Evolutionary conservation across 2,888 invertebrate genomes (phyloP).

Genomic region (Hirudinaria manillensis): DNA sequence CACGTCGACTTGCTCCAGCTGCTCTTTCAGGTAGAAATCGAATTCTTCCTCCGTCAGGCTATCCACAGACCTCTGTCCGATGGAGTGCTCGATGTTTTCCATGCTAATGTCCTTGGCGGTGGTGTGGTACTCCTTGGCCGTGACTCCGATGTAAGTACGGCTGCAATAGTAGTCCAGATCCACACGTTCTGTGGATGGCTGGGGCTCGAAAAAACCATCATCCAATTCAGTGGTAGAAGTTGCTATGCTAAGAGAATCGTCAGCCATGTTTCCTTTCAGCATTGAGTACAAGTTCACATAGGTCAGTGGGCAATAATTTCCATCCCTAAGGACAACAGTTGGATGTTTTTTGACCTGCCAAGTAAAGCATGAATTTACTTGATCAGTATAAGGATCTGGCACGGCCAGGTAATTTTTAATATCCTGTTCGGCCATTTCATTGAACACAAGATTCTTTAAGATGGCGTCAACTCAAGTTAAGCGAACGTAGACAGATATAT

Average conservation of each 20-base stretch:
- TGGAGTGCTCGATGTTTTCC: background rate
- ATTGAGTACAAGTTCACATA: background rate
- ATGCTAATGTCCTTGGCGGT: conserved; percentile 18
- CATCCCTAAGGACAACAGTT: background rate
- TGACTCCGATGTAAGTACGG: background rate
- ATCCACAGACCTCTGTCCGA: background rate
- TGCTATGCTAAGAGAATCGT: background rate
- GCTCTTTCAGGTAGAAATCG: background rate
- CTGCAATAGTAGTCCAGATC: background rate
- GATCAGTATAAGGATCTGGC: background rate
- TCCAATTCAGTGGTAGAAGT: background rate
- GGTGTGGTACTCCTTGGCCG: conserved; percentile 16
- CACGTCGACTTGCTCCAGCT: background rate
- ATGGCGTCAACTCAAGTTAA: too few species aligned
- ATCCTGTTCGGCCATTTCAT: too few species aligned
- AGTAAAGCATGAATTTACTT: background rate
- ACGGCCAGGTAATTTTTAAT: too few species aligned
- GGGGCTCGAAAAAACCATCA: background rate
- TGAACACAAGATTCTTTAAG: too few species aligned
- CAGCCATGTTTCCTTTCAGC: background rate
- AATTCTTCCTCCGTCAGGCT: conserved; percentile 18
- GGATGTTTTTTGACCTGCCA: conserved; percentile 4
- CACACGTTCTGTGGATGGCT: background rate
- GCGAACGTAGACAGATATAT: too few species aligned
- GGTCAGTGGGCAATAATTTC: background rate